Conservation (phyloP, 2,113 vertebrate genomes). For the Danionella cerebrum region DNA sequence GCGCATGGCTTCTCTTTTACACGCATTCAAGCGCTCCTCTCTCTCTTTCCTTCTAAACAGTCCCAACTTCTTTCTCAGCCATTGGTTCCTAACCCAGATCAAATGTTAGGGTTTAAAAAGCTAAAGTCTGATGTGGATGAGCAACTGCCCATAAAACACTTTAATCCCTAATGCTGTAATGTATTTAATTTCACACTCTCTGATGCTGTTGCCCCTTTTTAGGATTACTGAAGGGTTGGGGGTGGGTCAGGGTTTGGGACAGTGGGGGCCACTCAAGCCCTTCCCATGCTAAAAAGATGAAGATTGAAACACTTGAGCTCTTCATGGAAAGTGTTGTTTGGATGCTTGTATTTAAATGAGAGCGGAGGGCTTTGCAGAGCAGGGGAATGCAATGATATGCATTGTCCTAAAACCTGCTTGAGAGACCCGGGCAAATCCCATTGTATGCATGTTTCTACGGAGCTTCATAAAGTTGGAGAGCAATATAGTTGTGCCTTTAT, state of each 20-base stretch:
- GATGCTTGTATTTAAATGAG: constrained; percentile 67
- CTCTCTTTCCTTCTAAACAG: constrained; percentile 38
- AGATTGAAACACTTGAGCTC: constrained; percentile 30
- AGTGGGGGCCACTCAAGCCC: constrained; percentile 67
- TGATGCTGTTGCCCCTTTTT: constrained; percentile 77
- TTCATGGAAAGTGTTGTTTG: constrained; percentile 55
- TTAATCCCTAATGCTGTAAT: constrained; percentile 85
- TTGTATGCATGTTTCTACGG: constrained; percentile 61
- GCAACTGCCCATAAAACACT: constrained; percentile 90
- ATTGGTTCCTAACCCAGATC: constrained; percentile 77
- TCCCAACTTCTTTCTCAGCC: constrained; percentile 58
- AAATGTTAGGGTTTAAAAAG: constrained; percentile 87
- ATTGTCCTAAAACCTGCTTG: constrained; percentile 56
- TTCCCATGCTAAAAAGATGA: constrained; percentile 47
- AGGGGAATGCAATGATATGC: constrained; percentile 58
- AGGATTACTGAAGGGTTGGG: constrained; percentile 60
- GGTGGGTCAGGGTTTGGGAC: constrained; percentile 64
- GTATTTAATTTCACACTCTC: constrained; percentile 97
- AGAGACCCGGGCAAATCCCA: constrained; percentile 71
- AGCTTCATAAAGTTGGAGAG: constrained; percentile 69
- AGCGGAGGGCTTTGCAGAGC: no score
- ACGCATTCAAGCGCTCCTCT: constrained; percentile 17
- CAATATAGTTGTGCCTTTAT: constrained; percentile 63
- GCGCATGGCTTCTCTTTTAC: constrained; percentile 30
- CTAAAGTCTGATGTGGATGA: constrained; percentile 91